Evolutionary conservation across 2,113 vertebrate genomes (phyloP), one percentile per base, ranked within the genome.

Genomic region (Semnornis frantzii): DNA sequence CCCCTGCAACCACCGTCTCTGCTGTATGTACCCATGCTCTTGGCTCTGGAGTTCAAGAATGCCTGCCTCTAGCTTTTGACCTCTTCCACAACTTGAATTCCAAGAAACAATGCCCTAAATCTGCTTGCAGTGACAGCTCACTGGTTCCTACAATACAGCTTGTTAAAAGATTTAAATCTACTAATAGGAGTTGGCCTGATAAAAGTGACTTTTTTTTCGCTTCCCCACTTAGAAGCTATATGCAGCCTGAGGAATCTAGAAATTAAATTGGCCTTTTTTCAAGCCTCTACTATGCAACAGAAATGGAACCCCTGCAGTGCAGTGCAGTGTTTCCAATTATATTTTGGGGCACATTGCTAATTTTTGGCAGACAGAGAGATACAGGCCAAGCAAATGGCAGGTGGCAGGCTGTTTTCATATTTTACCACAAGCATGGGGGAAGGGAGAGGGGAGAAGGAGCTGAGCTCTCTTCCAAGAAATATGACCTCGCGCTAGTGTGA

Each of bases 271-370:
- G 94, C 93, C 89, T 90, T 87, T 92, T 87, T 90, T 94, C 93
- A 96, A 95, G 71, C 86, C 63, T 92, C 86, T 90, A 93, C 84
- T n/a, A 3, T 89, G 92, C 88, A 95, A 65, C 86, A 96, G 93
- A 76, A 82, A 72, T 15, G 66, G 86, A 80, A 88, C 94, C 92
- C 95, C 96, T 93, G 94, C 92, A 85, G 93, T 18, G 92, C 52
- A 3, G 80, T 89, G 92, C 90, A 77, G 92, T 95, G 94, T 95
- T 97, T 96, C 94, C 93, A 95, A 95, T 97, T 95, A 97, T 68
- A 93, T 94, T 96, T 94, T 69, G 88, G 93, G 90, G 90, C 86
- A 86, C 33, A 88, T 89, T 92, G 88, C 95, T 97, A 89, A 85
- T 94, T 96, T 97, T 94, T 96, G 95, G 95, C 96, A 97, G 90